phyloP scores from a whole-genome alignment of 2,797 vertebrate species.

The Falco concolor region DNA sequence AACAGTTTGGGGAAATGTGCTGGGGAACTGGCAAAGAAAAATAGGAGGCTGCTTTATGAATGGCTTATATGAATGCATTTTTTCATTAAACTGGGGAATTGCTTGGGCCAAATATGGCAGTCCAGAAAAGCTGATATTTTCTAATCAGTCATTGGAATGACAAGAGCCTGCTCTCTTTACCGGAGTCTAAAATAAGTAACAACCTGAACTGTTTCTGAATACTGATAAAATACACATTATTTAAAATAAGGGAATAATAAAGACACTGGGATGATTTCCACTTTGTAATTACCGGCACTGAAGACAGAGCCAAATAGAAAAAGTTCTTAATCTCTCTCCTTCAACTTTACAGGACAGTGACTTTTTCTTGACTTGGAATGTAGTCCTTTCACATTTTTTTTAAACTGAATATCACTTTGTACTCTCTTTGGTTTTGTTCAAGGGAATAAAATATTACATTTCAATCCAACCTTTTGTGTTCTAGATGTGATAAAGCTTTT shows the following conservation, averaged over 20 bases:
- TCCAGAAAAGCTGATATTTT: not conserved
- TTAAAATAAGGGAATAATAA: not conserved
- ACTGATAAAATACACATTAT: not conserved
- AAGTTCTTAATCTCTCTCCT: not conserved
- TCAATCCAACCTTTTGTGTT: not conserved
- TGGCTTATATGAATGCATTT: not conserved
- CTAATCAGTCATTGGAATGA: not conserved
- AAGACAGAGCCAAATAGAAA: not conserved
- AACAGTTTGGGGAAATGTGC: not conserved
- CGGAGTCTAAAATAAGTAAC: not conserved
- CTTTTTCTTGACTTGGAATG: not conserved
- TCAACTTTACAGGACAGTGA: not conserved
- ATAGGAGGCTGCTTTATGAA: not conserved
- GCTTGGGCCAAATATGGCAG: not conserved
- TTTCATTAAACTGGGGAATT: not conserved
- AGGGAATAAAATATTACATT: not conserved
- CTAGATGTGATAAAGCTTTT: not conserved
- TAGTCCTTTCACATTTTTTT: not conserved
- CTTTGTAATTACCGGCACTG: not conserved
- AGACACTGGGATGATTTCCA: not conserved
- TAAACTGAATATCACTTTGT: not conserved
- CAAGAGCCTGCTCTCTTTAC: not conserved
- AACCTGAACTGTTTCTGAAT: not conserved
- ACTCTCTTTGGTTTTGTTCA: not conserved
- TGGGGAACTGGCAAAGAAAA: not conserved